These are phyloP conservation scores for Lepidotrigona ventralis DNA, from an alignment of 1,140 invertebrate species.

Conservation along the genomic window DNA sequence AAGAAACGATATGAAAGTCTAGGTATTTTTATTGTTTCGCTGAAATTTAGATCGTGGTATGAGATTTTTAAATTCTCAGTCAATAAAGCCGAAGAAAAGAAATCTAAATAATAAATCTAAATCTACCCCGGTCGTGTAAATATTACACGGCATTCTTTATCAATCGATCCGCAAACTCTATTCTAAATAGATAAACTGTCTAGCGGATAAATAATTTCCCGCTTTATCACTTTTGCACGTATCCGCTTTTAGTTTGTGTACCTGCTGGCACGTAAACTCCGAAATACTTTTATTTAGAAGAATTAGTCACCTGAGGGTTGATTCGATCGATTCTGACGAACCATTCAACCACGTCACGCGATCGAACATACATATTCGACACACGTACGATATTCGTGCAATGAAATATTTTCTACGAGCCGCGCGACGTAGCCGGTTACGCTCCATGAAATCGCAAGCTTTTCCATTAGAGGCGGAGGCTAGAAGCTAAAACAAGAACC, in stretches of 20 bases:
- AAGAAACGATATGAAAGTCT: neutral
- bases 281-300: neutral
- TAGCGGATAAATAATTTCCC: neutral
- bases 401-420: neutral
- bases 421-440: neutral
- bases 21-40: too few relatives aligned
- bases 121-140: neutral
- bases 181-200: neutral
- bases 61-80: neutral
- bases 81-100: neutral
- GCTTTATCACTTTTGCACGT: neutral
- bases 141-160: neutral
- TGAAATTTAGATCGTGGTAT: too few relatives aligned
- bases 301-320: neutral
- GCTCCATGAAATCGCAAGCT: neutral
- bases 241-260: neutral
- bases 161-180: neutral
- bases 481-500: slow-evolving; percentile 22
- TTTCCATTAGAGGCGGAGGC: neutral
- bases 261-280: neutral
- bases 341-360: too few relatives aligned
- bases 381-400: neutral
- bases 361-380: neutral
- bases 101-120: neutral
- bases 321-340: neutral